A percentile compares a stretch with the other conserved stretches of the same genome.
Evolutionary conservation across 2,888 invertebrate genomes (phyloP).

Genomic region (Tupiocoris notatus): DNA sequence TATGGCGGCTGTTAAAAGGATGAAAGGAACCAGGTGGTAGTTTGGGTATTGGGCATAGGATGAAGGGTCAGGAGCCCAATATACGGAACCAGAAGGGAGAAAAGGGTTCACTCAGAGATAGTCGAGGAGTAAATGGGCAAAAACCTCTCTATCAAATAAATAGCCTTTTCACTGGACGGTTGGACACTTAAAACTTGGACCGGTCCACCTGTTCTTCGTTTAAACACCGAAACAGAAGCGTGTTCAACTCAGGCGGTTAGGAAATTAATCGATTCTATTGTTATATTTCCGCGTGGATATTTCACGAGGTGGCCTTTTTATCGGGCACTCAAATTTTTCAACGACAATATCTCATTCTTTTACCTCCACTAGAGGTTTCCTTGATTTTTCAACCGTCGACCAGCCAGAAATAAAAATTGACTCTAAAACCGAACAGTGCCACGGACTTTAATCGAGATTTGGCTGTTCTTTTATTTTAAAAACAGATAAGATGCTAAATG

Average conservation of each 20-base stretch:
- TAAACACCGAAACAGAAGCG: not conserved
- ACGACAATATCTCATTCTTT: too few species aligned
- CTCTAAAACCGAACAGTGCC: too few species aligned
- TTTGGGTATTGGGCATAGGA: not conserved
- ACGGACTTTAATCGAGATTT: too few species aligned
- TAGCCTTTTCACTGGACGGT: not conserved
- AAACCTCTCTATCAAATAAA: constrained; percentile 40
- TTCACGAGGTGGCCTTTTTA: too few species aligned
- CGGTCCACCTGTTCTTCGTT: constrained; percentile 12
- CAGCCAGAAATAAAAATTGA: too few species aligned
- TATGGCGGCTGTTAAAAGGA: constrained; percentile 39
- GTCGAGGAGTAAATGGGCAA: constrained; percentile 22
- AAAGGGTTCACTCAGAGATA: not conserved
- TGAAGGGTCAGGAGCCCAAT: not conserved
- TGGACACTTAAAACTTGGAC: not conserved
- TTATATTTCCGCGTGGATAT: not conserved
- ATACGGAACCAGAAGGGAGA: not conserved
- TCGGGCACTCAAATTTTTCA: not conserved
- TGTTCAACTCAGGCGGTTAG: not conserved
- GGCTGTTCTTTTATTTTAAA: too few species aligned
- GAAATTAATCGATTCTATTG: not conserved
- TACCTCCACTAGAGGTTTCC: too few species aligned
- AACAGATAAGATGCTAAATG: too few species aligned
- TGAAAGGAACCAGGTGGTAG: not conserved
- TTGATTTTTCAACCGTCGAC: too few species aligned